phyloP scores from a whole-genome alignment of 1,140 invertebrate species.

The Caenorhabditis briggsae region DNA sequence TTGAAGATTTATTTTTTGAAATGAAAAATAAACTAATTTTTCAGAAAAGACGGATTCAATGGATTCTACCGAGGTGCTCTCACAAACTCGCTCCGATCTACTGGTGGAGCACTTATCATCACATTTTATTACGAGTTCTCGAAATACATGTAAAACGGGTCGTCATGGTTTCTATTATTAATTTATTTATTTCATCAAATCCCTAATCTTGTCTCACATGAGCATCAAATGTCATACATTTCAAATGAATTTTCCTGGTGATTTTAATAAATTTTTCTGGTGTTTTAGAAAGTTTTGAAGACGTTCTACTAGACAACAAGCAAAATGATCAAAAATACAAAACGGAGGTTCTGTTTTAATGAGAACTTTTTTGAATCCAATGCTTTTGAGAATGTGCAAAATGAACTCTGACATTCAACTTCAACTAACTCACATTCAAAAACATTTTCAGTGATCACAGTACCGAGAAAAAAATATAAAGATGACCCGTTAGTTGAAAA shows the following conservation, averaged over 20 bases:
- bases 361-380: too few relatives aligned
- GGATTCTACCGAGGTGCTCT: slow-evolving; percentile 71
- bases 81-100: slow-evolving; percentile 73
- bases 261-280: slow-evolving; percentile 7
- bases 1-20: neutral
- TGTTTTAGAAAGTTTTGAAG: neutral
- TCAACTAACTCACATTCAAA: too few relatives aligned
- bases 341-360: too few relatives aligned
- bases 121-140: slow-evolving; percentile 74
- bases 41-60: slow-evolving; percentile 68
- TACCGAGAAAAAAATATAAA: too few relatives aligned
- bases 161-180: neutral
- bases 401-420: too few relatives aligned
- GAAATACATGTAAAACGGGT: slow-evolving; percentile 69
- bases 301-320: too few relatives aligned
- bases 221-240: slow-evolving; percentile 11
- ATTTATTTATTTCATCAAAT: too few relatives aligned
- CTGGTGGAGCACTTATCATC: slow-evolving; percentile 71
- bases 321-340: too few relatives aligned
- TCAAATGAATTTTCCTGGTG: too few relatives aligned
- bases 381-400: too few relatives aligned
- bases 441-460: too few relatives aligned
- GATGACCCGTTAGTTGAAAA: too few relatives aligned
- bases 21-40: slow-evolving; percentile 41
- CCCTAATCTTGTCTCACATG: neutral